A percentile compares a stretch with the other conserved stretches of the same genome.
Conservation (phyloP, 2,113 vertebrate genomes). For the Pelobates fuscus region DNA sequence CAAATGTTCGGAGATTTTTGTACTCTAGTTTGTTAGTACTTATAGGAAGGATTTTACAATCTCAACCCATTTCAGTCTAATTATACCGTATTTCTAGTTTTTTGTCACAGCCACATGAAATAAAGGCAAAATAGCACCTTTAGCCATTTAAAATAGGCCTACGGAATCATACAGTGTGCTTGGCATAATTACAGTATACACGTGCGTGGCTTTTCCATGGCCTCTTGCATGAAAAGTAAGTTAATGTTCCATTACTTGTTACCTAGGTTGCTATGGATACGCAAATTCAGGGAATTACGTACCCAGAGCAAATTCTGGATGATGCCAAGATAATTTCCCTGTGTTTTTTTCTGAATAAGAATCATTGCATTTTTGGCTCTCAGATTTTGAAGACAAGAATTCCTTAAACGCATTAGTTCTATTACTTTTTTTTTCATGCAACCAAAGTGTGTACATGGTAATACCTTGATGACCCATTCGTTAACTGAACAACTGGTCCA, state of each 20-base stretch:
- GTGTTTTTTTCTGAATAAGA: slow-evolving; percentile 19
- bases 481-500: too few relatives aligned
- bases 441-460: too few relatives aligned
- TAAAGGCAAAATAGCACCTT: neutral
- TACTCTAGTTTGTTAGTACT: neutral
- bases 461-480: too few relatives aligned
- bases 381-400: neutral
- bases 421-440: too few relatives aligned
- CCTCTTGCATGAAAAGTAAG: neutral
- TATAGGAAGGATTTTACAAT: neutral
- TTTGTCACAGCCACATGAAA: neutral
- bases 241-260: neutral
- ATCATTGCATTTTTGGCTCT: slow-evolving; percentile 25
- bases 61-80: neutral
- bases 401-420: too few relatives aligned
- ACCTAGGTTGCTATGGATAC: slow-evolving; percentile 23
- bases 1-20: neutral
- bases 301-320: neutral
- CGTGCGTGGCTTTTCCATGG: neutral
- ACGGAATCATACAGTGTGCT: neutral
- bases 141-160: neutral
- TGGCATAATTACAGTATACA: slow-evolving; percentile 11
- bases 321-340: neutral
- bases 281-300: neutral
- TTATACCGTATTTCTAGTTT: neutral